These are phyloP conservation scores for Drosophila paranaensis DNA, from an alignment of 2,888 invertebrate genomes.

Conservation along the genomic window DNA sequence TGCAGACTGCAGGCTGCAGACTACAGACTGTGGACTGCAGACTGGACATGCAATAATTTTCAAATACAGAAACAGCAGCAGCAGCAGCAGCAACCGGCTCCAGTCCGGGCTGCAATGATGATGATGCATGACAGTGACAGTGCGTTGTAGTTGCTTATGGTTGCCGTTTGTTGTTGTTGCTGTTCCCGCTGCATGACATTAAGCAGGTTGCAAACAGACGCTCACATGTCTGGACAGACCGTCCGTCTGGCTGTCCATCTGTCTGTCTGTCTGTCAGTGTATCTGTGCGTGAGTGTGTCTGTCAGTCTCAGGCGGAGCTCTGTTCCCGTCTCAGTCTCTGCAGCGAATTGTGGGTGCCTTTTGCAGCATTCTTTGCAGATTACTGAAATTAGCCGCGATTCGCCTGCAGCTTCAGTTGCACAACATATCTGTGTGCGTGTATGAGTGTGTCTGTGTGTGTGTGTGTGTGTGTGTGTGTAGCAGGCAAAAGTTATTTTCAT, in stretches of 20 bases:
- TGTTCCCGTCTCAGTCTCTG: slow-evolving; percentile 46
- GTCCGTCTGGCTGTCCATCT: slow-evolving; percentile 43
- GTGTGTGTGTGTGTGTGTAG: slow-evolving; percentile 32
- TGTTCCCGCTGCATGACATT: slow-evolving; percentile 80
- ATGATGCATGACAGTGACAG: slow-evolving; percentile 81
- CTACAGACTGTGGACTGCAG: slow-evolving; percentile 37
- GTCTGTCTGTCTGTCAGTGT: slow-evolving; percentile 8
- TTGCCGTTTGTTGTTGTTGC: slow-evolving; percentile 38
- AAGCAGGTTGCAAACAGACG: slow-evolving; percentile 81
- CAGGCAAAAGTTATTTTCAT: slow-evolving; percentile 77
- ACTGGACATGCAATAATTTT: slow-evolving; percentile 80
- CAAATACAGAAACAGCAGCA: slow-evolving; percentile 76
- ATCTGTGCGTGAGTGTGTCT: slow-evolving; percentile 4
- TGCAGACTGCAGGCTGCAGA: slow-evolving; percentile 11
- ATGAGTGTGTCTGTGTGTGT: neutral
- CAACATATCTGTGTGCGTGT: slow-evolving; percentile 6
- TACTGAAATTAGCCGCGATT: slow-evolving; percentile 78
- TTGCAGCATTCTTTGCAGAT: slow-evolving; percentile 71
- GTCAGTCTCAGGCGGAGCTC: slow-evolving; percentile 17
- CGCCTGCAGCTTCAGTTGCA: slow-evolving; percentile 49
- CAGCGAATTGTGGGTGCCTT: slow-evolving; percentile 82
- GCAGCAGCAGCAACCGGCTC: slow-evolving; percentile 46
- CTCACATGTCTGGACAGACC: slow-evolving; percentile 62
- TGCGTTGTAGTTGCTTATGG: slow-evolving; percentile 70
- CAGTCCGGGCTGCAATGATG: slow-evolving; percentile 63